Percentiles rank a stretch among this genome's conserved stretches.
Conservation (phyloP, 2,888 invertebrate species). For the Diaprepes abbreviatus region DNA sequence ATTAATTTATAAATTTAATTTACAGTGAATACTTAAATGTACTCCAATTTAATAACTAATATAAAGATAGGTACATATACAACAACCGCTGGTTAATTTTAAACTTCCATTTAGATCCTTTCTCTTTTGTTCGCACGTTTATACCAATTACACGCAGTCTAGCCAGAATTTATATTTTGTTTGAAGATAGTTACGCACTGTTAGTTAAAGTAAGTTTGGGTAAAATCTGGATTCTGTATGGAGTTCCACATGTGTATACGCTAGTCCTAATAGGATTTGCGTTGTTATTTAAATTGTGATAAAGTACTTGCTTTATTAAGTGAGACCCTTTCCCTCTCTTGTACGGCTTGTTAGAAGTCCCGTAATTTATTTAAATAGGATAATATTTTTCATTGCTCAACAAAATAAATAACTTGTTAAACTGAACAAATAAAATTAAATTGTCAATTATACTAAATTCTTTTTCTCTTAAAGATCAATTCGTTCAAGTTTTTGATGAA, state of each 20-base stretch:
- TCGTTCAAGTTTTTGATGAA: too few relatives aligned
- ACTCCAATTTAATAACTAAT: too few relatives aligned
- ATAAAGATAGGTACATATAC: too few relatives aligned
- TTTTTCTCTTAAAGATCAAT: too few relatives aligned
- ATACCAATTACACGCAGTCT: conserved; percentile 6
- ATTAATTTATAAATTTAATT: too few relatives aligned
- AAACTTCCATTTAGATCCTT: not conserved
- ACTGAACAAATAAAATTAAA: too few relatives aligned
- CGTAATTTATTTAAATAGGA: too few relatives aligned
- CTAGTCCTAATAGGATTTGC: not conserved
- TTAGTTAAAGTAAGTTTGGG: conserved; percentile 12
- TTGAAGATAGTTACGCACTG: conserved; percentile 4
- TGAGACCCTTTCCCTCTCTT: not conserved
- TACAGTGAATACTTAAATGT: too few relatives aligned
- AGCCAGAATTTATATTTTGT: conserved; percentile 3
- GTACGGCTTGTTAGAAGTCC: not conserved
- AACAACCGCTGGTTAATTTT: too few relatives aligned
- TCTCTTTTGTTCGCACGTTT: not conserved
- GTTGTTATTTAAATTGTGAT: conserved; percentile 7
- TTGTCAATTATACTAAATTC: too few relatives aligned
- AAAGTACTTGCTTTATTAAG: conserved; percentile 1
- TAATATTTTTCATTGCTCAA: too few relatives aligned
- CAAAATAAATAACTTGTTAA: too few relatives aligned
- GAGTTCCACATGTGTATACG: not conserved
- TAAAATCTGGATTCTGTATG: not conserved